Percentiles rank a stretch among this genome's conserved stretches.
These are phyloP conservation scores for Thyatira batis DNA, from an alignment of 2,888 invertebrate species.

Conservation along the genomic window DNA sequence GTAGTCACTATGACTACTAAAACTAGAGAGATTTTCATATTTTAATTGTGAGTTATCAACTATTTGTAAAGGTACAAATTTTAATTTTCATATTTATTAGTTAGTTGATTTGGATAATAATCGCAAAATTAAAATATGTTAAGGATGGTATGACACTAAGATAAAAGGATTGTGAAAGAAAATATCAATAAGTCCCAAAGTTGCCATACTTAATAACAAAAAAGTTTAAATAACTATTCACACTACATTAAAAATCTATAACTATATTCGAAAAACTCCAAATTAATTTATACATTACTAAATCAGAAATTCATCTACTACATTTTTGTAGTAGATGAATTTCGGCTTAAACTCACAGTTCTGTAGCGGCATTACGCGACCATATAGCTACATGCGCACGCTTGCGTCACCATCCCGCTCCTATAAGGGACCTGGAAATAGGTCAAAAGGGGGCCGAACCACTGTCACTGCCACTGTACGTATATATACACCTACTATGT, in stretches of 20 bases:
- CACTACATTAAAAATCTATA: too few species aligned
- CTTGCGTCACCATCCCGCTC: conserved; percentile 67
- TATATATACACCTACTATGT: conserved; percentile 27
- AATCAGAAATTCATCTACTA: neutral
- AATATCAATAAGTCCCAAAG: too few species aligned
- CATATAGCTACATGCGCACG: conserved; percentile 29
- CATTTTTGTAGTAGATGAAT: neutral
- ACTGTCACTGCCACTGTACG: conserved; percentile 69
- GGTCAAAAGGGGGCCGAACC: conserved; percentile 77
- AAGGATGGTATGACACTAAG: too few species aligned
- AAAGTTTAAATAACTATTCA: too few species aligned
- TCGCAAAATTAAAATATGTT: too few species aligned
- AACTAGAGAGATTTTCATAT: neutral
- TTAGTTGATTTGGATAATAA: too few species aligned
- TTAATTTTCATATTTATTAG: too few species aligned
- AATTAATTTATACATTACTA: too few species aligned
- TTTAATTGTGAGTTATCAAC: neutral
- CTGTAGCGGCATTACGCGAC: conserved; percentile 16
- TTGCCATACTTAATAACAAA: too few species aligned
- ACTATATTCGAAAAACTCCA: too few species aligned
- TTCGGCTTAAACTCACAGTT: conserved; percentile 10
- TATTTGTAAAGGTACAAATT: too few species aligned
- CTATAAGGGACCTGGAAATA: conserved; percentile 71
- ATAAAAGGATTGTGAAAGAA: too few species aligned
- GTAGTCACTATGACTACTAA: neutral